Evolutionary conservation across 2,797 vertebrate species (phyloP), one percentile per base, ranked within the genome.

Genomic region (Falco biarmicus): DNA sequence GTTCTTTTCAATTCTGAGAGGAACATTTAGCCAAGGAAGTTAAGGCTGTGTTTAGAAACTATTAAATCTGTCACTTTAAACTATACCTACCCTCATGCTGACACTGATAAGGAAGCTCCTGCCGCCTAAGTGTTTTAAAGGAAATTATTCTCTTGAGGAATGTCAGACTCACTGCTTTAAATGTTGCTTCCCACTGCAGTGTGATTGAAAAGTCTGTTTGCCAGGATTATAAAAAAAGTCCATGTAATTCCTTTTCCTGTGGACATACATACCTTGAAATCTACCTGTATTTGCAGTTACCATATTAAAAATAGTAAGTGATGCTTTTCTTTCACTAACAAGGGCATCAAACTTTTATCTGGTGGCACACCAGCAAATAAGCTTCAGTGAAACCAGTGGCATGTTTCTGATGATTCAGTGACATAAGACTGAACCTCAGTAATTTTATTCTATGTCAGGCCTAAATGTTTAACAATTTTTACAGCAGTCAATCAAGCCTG

Each of bases 381-480:
- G 4, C 32, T 50, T 84, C 57, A 71, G 5, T 39, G 60, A 92
- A 91, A 69, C 15, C 24, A 88, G 21, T 60, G 48, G 11, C 41
- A 57, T 41, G 21, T 87, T 92, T 85, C 82, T 92, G 64, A 83
- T 2, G 1, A 61, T 65, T 64, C 26, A 59, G 29, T 65, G 53
- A 68, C 26, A 78, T 24, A 32, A 76, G 22, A 87, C 4, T 56
- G 64, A 89, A 34, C 9, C 85, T 87, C 43, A 60, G 66, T 77
- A 71, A 74, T 89, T 87, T 83, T 84, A 80, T 80, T 91, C 57
- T 20, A 6, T 65, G 47, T 83, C 65, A 88, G 57, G 29, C 11
- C 48, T 92, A 57, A 64, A 61, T 69, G 45, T 93, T 96, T 87
- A 92, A 91, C 53, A 65, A 61, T 93, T 89, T 94, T 92, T 61